A percentile compares a stretch with the other conserved stretches of the same genome.
These are phyloP conservation scores for Garra rufa DNA, from an alignment of 2,113 vertebrate species.

Conservation along the genomic window DNA sequence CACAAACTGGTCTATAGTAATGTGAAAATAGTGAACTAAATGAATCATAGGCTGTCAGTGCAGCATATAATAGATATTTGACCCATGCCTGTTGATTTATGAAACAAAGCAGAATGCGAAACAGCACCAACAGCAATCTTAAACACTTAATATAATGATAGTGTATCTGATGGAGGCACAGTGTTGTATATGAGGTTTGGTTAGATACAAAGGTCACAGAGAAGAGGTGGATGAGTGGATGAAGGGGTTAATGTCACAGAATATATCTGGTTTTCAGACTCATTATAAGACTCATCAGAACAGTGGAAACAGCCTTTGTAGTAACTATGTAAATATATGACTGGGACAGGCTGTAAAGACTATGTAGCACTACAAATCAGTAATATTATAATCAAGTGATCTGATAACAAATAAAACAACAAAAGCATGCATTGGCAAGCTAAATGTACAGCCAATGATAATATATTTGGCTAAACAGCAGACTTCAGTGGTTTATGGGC, in stretches of 20 bases:
- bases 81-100: no score
- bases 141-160: neutral
- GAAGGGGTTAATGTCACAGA: conserved; percentile 14
- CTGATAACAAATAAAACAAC: neutral
- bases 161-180: neutral
- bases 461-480: no score
- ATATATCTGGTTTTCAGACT: neutral
- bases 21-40: neutral
- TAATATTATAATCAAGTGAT: neutral
- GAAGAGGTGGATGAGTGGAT: conserved; percentile 9
- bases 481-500: neutral
- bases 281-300: conserved; percentile 31
- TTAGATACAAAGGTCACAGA: neutral
- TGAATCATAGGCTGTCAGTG: neutral
- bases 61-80: neutral
- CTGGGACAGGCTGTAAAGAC: conserved; percentile 53
- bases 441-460: neutral
- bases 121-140: neutral
- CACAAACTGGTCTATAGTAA: neutral
- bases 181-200: neutral
- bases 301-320: conserved; percentile 24
- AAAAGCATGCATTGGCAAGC: neutral
- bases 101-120: neutral
- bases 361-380: neutral
- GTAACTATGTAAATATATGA: conserved; percentile 51